Evolutionary conservation across 2,113 vertebrate species (phyloP).

Genomic region (Penelope pileata): DNA sequence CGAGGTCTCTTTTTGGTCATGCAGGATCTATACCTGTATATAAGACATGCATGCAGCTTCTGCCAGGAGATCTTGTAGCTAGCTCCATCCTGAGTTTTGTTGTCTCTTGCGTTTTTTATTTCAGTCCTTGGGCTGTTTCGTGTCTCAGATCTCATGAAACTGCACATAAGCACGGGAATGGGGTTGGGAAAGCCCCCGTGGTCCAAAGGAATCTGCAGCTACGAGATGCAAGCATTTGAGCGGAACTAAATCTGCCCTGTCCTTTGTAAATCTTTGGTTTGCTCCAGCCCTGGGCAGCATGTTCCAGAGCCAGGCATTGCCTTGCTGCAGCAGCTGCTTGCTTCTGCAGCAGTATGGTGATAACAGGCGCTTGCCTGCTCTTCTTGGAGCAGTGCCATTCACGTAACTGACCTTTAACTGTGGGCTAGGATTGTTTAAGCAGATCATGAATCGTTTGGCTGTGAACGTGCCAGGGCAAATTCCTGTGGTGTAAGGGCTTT

Average conservation of each 20-base stretch:
- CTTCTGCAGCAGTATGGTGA: neutral
- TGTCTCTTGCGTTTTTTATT: neutral
- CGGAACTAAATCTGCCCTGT: neutral
- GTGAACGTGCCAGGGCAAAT: neutral
- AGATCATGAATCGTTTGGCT: neutral
- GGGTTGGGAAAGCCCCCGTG: neutral
- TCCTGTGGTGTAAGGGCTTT: fast-evolving
- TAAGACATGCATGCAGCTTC: neutral
- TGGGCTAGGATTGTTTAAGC: neutral
- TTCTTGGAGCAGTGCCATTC: neutral
- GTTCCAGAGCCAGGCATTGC: neutral
- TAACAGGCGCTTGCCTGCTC: neutral
- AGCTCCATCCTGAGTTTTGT: neutral
- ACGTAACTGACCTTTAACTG: fast-evolving
- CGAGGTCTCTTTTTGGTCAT: neutral
- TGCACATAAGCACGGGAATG: neutral
- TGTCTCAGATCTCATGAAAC: neutral
- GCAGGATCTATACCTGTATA: neutral
- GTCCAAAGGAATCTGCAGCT: neutral
- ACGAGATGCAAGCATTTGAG: neutral
- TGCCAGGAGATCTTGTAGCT: neutral
- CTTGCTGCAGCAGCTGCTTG: neutral
- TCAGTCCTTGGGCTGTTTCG: neutral
- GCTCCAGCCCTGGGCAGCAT: neutral
- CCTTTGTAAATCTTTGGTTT: neutral